Base-by-base conservation (phyloP, 2,888 invertebrate genomes). In the Caenorhabditis wallacei region DNA sequence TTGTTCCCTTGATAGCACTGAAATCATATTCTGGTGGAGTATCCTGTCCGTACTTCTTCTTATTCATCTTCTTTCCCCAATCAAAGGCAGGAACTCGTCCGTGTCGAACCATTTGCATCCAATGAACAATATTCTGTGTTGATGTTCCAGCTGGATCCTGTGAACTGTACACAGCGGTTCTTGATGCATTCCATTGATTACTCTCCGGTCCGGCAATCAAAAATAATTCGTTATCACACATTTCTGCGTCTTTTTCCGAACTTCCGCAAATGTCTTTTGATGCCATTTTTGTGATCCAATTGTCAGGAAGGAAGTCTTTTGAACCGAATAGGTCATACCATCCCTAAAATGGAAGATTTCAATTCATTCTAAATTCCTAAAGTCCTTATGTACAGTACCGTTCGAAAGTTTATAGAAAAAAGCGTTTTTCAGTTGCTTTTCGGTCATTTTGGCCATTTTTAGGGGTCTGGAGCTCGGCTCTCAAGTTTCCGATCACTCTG, bases 191-290 rank as follows among this genome's bases (percentile, higher is more conserved):
- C 79, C 89, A 84, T 70, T 92, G 90, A 46, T 88, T 72, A 57
- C 88, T 90, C 30, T 91, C 89, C 0, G 91, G 92, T 95, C 96
- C 96, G 84, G 94, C 94, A 1, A 96, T 89, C 13, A 95, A 92
- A 91, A 96, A 96, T 74, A 96, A 88, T 0, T 95, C 91, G 91
- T 95, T 95, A 88, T 95, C 94, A 91, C 96, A 96, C 66, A 96
- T 93, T 24, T 86, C 84, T 1, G 82, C 66, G 13, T 84, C 84
- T 18, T 84, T 63, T 20, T 71, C 56, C 0, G 71, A 61, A 22
- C 66, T 74, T 26, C 86, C 88, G 75, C 92, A 92, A 1, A 92
- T 80, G 26, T 87, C 80, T 26, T 82, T 70, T 11, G 89, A 86
- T 16, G 91, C 82, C 53, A 87, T 66, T 69, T 89, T 85, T 16